Evolutionary conservation across 2,888 invertebrate species (phyloP).

Genomic region (Scelioninae gen. 1): DNA sequence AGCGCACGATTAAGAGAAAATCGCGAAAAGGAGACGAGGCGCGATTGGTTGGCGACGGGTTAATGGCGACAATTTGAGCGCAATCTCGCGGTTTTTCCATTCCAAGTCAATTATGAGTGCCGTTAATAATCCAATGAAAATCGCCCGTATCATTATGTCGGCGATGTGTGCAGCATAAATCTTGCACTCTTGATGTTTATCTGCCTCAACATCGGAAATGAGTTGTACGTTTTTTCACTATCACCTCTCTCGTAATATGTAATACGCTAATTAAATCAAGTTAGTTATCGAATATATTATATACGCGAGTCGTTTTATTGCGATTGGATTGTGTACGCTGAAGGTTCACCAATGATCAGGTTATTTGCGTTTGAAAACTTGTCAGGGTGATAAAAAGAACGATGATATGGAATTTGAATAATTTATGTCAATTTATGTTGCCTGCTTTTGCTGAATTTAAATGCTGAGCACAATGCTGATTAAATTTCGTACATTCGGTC

Average conservation of each 20-base stretch:
- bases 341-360: conserved; percentile 31
- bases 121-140: conserved; percentile 69
- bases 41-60: no score
- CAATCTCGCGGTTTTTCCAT: conserved; percentile 61
- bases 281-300: conserved; percentile 61
- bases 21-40: no score
- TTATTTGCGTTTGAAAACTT: conserved; percentile 14
- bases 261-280: conserved; percentile 69
- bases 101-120: conserved; percentile 57
- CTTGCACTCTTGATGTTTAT: conserved; percentile 64
- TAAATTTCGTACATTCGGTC: conserved; percentile 13
- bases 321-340: conserved; percentile 13
- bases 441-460: no score
- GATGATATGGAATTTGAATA: conserved; percentile 57
- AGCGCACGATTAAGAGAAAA: no score
- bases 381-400: conserved; percentile 15
- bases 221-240: conserved; percentile 51
- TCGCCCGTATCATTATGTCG: conserved; percentile 66
- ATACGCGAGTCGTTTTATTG: conserved; percentile 25
- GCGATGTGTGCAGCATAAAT: conserved; percentile 67
- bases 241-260: conserved; percentile 57
- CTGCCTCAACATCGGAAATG: conserved; percentile 59
- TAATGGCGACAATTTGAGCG: conserved; percentile 68
- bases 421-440: no score
- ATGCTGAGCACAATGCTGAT: conserved; percentile 11